These are phyloP conservation scores for Macrocentrus cingulum DNA, from an alignment of 1,140 invertebrate genomes.

Conservation along the genomic window DNA sequence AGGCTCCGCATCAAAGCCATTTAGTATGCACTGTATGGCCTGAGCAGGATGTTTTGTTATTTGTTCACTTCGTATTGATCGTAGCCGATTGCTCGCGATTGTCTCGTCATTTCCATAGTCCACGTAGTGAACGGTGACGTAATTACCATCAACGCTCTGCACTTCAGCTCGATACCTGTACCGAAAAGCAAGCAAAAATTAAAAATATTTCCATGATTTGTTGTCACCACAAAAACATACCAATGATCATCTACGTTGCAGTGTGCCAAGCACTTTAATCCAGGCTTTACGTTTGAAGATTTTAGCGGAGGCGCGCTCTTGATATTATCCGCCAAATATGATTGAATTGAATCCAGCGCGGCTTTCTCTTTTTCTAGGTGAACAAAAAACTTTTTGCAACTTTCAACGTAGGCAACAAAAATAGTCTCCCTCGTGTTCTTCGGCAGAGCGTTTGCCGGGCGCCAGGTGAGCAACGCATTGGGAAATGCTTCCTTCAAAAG, in stretches of 20 bases:
- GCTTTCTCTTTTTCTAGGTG: constrained; percentile 65
- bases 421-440: constrained; percentile 55
- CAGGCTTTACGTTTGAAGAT: constrained; percentile 57
- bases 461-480: constrained; percentile 52
- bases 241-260: constrained; percentile 71
- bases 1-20: constrained; percentile 58
- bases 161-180: constrained; percentile 68
- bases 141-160: constrained; percentile 49
- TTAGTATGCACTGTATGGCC: constrained; percentile 73
- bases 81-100: constrained; percentile 60
- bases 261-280: constrained; percentile 72
- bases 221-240: constrained; percentile 57
- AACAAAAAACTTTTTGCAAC: constrained; percentile 71
- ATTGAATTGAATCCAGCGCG: constrained; percentile 53
- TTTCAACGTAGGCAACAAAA: constrained; percentile 70
- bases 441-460: constrained; percentile 57
- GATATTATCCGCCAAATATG: constrained; percentile 30
- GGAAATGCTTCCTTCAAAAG: constrained; percentile 56
- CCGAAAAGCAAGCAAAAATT: constrained; percentile 3
- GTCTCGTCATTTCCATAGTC: constrained; percentile 78
- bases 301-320: constrained; percentile 48
- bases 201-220: not conserved
- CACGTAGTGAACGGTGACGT: constrained; percentile 66
- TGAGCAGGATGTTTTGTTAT: constrained; percentile 67
- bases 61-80: constrained; percentile 66